Conservation (phyloP, 2,113 vertebrate genomes). For the Sclerurus mexicanus region DNA sequence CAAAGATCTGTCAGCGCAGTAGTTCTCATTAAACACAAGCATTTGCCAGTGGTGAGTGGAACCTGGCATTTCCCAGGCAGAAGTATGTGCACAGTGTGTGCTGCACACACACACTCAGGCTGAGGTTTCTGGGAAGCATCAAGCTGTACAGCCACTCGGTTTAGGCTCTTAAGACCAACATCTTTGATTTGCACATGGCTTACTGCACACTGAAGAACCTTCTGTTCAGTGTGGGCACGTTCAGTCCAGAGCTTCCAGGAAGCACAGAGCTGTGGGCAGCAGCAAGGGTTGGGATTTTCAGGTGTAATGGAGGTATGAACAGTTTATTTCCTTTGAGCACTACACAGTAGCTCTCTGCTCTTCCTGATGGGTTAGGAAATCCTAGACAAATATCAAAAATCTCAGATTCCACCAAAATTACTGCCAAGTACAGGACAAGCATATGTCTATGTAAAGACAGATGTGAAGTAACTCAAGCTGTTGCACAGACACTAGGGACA, state of each 20-base stretch:
- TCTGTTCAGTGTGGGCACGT: not conserved
- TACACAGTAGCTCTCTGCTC: not conserved
- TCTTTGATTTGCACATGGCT: not conserved
- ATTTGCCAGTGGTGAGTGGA: constrained; percentile 50
- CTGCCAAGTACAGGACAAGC: not conserved
- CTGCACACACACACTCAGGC: not conserved
- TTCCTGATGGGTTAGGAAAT: not conserved
- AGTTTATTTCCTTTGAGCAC: not conserved
- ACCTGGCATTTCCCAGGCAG: constrained; percentile 43
- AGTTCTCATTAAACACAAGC: constrained; percentile 19
- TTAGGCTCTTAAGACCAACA: not conserved
- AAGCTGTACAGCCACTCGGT: not conserved
- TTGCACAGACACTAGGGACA: not conserved
- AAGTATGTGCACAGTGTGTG: not conserved
- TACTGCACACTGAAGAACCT: not conserved
- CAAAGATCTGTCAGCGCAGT: constrained; percentile 58
- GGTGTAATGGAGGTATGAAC: not conserved
- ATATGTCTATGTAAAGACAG: not conserved
- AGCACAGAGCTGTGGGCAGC: not conserved
- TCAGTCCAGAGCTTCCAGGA: not conserved
- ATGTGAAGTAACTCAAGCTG: not conserved
- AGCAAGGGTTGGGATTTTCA: constrained; percentile 8
- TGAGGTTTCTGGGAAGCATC: constrained; percentile 45
- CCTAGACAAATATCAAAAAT: not conserved
- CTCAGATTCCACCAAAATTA: not conserved